These are phyloP conservation scores for Lycodopsis pacificus DNA, from an alignment of 2,797 vertebrate species.

Conservation along the genomic window DNA sequence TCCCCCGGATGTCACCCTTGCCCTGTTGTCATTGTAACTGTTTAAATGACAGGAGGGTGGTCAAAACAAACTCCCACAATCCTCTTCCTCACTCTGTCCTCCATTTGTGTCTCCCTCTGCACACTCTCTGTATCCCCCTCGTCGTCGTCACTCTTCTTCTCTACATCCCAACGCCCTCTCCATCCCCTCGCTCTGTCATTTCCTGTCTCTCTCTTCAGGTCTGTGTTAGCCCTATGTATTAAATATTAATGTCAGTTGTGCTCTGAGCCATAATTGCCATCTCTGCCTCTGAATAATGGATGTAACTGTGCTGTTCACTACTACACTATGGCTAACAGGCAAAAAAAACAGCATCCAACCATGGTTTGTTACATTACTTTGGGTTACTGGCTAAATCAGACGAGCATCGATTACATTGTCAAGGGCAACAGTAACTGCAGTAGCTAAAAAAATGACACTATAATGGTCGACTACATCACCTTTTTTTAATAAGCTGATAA, in stretches of 20 bases:
- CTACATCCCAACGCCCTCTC: slow-evolving; percentile 49
- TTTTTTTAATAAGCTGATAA: background rate
- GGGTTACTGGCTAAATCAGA: slow-evolving; percentile 84
- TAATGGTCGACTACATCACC: background rate
- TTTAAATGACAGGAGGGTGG: slow-evolving; percentile 71
- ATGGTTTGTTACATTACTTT: slow-evolving; percentile 91
- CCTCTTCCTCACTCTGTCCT: slow-evolving; percentile 54
- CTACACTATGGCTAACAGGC: slow-evolving; percentile 92
- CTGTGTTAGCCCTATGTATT: slow-evolving; percentile 98
- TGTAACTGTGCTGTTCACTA: slow-evolving; percentile 94
- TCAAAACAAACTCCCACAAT: slow-evolving; percentile 72
- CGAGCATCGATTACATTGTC: slow-evolving; percentile 14
- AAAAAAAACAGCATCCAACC: slow-evolving; percentile 84
- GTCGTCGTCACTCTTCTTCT: slow-evolving; percentile 62
- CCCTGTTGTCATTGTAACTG: slow-evolving; percentile 73
- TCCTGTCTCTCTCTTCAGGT: slow-evolving; percentile 84
- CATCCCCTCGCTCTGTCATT: slow-evolving; percentile 66
- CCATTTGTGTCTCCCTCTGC: slow-evolving; percentile 53
- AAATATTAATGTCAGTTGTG: slow-evolving; percentile 99
- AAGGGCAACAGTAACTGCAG: background rate
- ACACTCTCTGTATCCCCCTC: slow-evolving; percentile 45
- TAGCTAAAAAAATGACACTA: background rate
- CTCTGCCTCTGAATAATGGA: slow-evolving; percentile 99
- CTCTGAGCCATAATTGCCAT: slow-evolving; percentile 99
- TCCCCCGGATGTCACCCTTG: slow-evolving; percentile 78